Base-by-base conservation (phyloP, 2,888 invertebrate genomes). In the Apamea crenata region DNA sequence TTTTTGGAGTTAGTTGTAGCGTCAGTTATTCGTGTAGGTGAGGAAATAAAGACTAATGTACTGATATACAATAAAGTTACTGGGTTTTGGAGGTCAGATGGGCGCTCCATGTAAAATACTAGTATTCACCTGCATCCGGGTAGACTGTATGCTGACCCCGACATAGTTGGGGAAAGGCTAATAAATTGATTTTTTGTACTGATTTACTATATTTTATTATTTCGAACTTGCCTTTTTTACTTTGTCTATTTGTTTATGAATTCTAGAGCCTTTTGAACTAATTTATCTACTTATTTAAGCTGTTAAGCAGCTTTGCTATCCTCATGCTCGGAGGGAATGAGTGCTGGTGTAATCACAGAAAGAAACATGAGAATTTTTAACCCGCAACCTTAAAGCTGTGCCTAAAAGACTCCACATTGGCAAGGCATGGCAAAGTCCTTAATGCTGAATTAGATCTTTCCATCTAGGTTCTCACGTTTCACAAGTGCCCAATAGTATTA, bases 1-100 rank as follows among this genome's bases (percentile, higher is more conserved):
- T 68, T 84, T 82, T 80, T 53, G 59, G 63, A 59, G 2, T 75
- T 74, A 21, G 71, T 80, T 80, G 14, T n/a, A 29, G 36, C 16
- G 21, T 36, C 14, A 50, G 56, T 65, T 74, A 36, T 63, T 44
- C 8, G 25, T 21, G 56, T 25, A 65, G 70, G 25, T 66, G 29
- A 61, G 6, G n/a, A 44, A 81, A 75, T 75, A 29, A 53, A 44
- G 21, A 70, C 50, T 21, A 25, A 47, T 56, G 16, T 32, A 36
- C 25, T n/a, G 6, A 53, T 36, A 36, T 36, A 36, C 7, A 32
- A 25, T 56, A 56, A 25, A 25, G 25, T 21, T 56, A 56, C 3
- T 3, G 21, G 25, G 53, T 10, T 53, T 8, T 25, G 53, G 53
- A 56, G 53, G 0, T 25, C 25, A 56, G 25, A 56, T 56, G 10